These are phyloP conservation scores for Acronicta aceris DNA, from an alignment of 2,888 invertebrate species.

Conservation along the genomic window DNA sequence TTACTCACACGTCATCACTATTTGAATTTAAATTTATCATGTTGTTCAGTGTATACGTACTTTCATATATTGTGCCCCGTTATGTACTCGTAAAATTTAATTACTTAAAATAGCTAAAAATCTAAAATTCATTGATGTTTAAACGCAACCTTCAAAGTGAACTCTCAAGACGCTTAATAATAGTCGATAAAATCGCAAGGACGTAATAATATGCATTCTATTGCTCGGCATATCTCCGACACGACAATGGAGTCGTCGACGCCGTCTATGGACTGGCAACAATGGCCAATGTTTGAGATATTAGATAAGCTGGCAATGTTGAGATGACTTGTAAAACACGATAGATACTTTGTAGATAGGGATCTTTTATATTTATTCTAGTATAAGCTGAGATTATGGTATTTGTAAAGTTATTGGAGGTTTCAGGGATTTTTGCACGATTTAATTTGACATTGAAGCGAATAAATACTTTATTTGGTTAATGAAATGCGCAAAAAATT, in stretches of 20 bases:
- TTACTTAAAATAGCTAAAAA: too few species aligned
- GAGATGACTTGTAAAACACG: conserved; percentile 17
- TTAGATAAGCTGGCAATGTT: conserved; percentile 36
- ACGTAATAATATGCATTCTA: conserved; percentile 34
- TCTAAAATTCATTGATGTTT: neutral
- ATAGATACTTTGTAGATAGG: conserved; percentile 14
- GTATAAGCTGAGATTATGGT: neutral
- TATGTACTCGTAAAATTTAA: too few species aligned
- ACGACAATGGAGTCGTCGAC: conserved; percentile 25
- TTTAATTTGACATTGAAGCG: neutral
- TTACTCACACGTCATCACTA: too few species aligned
- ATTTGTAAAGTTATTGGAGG: conserved; percentile 8
- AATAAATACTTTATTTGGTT: neutral
- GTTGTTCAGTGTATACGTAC: too few species aligned
- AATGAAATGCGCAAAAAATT: neutral
- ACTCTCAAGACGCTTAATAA: conserved; percentile 4
- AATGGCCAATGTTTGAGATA: conserved; percentile 41
- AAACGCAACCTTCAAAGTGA: conserved; percentile 18
- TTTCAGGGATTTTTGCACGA: neutral
- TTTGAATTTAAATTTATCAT: too few species aligned
- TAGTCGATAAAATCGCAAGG: conserved; percentile 32
- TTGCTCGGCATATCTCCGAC: conserved; percentile 25
- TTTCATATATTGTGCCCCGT: too few species aligned
- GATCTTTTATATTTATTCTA: conserved; percentile 6
- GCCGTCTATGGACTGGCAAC: conserved; percentile 31